phyloP scores from a whole-genome alignment of 2,113 vertebrate species.

The Amblyornis subalaris region DNA sequence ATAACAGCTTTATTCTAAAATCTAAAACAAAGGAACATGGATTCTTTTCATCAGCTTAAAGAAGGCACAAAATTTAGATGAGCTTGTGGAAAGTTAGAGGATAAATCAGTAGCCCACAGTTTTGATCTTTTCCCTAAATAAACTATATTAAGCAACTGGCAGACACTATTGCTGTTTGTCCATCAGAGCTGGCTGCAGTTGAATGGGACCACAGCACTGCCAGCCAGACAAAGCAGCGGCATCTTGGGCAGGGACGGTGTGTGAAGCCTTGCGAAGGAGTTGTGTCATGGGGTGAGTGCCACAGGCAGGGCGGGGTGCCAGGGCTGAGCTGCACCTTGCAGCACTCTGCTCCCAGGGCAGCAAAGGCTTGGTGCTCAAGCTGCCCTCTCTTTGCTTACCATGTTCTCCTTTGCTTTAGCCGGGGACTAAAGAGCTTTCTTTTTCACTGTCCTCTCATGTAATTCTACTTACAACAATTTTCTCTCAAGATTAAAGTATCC shows the following conservation, averaged over 20 bases:
- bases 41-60: background rate
- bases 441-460: background rate
- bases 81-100: background rate
- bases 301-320: rapidly evolving
- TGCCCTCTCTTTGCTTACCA: background rate
- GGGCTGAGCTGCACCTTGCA: background rate
- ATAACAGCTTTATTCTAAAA: background rate
- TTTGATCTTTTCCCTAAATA: background rate
- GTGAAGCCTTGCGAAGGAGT: background rate
- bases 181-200: background rate
- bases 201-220: background rate
- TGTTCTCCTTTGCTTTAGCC: background rate
- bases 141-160: background rate
- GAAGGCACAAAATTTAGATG: background rate
- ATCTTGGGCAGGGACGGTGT: background rate
- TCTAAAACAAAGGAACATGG: background rate
- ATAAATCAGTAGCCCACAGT: background rate
- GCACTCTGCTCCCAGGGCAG: background rate
- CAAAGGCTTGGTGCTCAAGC: background rate
- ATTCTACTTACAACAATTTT: background rate
- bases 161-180: background rate
- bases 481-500: background rate
- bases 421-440: background rate
- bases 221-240: background rate
- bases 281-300: background rate